These are phyloP conservation scores for Poeciliopsis retropinna DNA, from an alignment of 2,113 vertebrate genomes.

Conservation along the genomic window DNA sequence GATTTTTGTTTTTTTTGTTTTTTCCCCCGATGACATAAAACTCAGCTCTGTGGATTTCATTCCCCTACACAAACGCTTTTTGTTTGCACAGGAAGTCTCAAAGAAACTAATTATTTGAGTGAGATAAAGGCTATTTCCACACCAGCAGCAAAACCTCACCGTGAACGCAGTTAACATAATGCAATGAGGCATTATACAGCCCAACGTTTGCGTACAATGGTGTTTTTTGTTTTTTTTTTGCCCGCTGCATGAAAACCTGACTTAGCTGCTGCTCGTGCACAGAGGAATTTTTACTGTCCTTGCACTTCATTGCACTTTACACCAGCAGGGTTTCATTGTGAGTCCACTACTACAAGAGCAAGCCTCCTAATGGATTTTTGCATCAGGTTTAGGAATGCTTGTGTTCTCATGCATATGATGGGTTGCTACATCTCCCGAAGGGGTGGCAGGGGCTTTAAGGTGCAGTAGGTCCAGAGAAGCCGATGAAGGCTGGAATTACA, in stretches of 20 bases:
- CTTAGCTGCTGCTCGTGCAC: conserved; percentile 25
- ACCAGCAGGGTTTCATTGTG: conserved; percentile 43
- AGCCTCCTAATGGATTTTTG: conserved; percentile 67
- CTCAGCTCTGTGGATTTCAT: conserved; percentile 2
- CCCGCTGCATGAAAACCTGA: conserved; percentile 29
- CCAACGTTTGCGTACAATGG: conserved; percentile 19
- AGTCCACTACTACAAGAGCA: conserved; percentile 52
- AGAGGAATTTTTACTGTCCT: conserved; percentile 61
- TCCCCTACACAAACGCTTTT: neutral
- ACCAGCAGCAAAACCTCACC: conserved; percentile 17
- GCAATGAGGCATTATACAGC: conserved; percentile 40
- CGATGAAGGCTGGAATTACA: conserved; percentile 19
- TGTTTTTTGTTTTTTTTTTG: conserved; percentile 23
- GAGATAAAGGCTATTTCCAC: conserved; percentile 39
- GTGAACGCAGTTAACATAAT: conserved; percentile 35
- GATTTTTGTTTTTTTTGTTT: neutral
- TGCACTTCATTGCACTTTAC: conserved; percentile 63
- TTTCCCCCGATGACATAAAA: neutral
- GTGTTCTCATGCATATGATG: conserved; percentile 71
- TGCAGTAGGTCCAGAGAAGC: conserved; percentile 21
- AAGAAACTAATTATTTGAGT: conserved; percentile 25
- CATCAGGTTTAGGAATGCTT: conserved; percentile 46
- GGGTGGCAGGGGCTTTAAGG: conserved; percentile 50
- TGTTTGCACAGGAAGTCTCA: neutral
- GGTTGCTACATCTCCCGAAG: conserved; percentile 46